Percentiles rank a stretch among this genome's conserved stretches.
These are phyloP conservation scores for Heterodera schachtii DNA, from an alignment of 1,140 invertebrate genomes.

Conservation along the genomic window DNA sequence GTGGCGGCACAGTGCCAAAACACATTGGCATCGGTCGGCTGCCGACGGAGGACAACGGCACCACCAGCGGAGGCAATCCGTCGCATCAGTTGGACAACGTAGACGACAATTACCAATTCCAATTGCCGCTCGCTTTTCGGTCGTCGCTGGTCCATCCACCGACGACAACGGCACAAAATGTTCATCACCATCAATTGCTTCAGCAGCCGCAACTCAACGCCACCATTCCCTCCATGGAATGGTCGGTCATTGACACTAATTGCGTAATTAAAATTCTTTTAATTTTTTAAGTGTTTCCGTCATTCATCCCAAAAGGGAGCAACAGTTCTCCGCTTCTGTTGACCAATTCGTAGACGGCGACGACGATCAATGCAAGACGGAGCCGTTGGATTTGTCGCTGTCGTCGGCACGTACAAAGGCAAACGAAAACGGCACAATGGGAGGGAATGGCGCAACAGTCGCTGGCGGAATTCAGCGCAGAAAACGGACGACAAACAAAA, in stretches of 20 bases:
- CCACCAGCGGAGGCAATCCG: not conserved
- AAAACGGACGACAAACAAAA: not conserved
- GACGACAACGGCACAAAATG: not conserved
- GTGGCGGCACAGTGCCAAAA: not conserved
- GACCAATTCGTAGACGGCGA: not conserved
- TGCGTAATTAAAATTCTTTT: not conserved
- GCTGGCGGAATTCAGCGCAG: not conserved
- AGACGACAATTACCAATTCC: not conserved
- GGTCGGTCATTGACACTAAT: not conserved
- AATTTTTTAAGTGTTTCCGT: not conserved
- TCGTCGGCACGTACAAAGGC: not conserved
- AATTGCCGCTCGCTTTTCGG: conserved; percentile 1
- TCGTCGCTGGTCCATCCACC: not conserved
- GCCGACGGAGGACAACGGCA: not conserved
- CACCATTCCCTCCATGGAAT: not conserved
- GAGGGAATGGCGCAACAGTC: not conserved
- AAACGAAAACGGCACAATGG: not conserved
- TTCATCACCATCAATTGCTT: not conserved
- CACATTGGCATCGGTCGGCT: not conserved
- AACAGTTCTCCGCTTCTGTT: not conserved
- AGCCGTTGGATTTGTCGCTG: conserved; percentile 5
- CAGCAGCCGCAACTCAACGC: not conserved
- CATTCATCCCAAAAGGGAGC: not conserved
- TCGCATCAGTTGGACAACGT: not conserved
- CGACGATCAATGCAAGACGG: not conserved